phyloP scores from a whole-genome alignment of 2,113 vertebrate genomes.

The Saccopteryx bilineata region DNA sequence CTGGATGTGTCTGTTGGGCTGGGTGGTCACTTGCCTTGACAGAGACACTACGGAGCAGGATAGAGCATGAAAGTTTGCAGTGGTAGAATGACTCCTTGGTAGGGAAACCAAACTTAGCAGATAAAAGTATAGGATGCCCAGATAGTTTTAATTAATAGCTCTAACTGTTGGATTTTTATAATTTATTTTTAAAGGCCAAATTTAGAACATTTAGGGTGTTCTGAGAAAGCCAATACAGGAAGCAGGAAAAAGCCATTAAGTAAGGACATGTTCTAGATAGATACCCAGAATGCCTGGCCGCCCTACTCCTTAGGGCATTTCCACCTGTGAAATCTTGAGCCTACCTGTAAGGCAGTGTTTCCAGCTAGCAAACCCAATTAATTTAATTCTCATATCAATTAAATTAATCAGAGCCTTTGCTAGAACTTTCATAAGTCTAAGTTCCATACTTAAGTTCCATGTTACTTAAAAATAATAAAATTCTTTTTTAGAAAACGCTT shows the following conservation, averaged over 20 bases:
- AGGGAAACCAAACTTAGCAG: neutral
- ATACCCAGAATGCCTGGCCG: neutral
- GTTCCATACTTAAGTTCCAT: neutral
- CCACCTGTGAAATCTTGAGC: neutral
- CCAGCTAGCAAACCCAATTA: neutral
- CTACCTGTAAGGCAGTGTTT: neutral
- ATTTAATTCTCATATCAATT: neutral
- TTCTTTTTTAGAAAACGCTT: constrained; percentile 14
- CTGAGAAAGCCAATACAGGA: neutral
- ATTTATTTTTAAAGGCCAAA: neutral
- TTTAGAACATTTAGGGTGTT: neutral
- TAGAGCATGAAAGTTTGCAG: neutral
- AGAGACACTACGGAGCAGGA: neutral
- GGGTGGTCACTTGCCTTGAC: neutral
- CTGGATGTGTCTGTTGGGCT: neutral
- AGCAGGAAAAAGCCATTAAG: constrained; percentile 17
- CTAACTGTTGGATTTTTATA: neutral
- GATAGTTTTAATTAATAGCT: neutral
- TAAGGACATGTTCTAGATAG: neutral
- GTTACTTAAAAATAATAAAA: constrained; percentile 55
- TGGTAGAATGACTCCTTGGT: neutral
- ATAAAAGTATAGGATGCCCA: neutral
- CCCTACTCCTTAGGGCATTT: neutral
- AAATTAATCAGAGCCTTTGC: neutral
- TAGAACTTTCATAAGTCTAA: constrained; percentile 6